Evolutionary conservation across 2,797 vertebrate species (phyloP).

Genomic region (Gymnopithys bicolor): DNA sequence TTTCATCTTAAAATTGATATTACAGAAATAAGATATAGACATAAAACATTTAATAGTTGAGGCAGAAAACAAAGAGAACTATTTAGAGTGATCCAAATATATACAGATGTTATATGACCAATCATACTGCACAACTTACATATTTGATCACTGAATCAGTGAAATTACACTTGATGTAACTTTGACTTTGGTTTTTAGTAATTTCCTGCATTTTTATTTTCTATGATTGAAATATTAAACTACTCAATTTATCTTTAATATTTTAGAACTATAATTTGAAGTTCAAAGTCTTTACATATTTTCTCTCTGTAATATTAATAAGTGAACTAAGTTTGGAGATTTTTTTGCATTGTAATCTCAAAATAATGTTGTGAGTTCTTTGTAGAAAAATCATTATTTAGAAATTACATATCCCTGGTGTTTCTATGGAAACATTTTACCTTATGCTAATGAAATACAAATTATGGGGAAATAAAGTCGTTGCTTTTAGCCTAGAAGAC

Average conservation of each 20-base stretch:
- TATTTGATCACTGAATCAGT: neutral
- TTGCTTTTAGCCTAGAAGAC: neutral
- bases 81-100: neutral
- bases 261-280: neutral
- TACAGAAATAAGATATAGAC: neutral
- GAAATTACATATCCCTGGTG: conserved; percentile 74
- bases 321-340: neutral
- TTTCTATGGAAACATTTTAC: conserved; percentile 80
- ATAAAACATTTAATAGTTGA: neutral
- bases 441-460: conserved; percentile 71
- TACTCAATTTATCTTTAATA: neutral
- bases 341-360: conserved; percentile 5
- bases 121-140: neutral
- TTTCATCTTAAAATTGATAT: neutral
- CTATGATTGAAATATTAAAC: neutral
- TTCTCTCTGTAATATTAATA: neutral
- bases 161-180: neutral
- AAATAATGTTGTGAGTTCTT: conserved; percentile 20
- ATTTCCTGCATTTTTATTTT: neutral
- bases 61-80: neutral
- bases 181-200: neutral
- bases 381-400: conserved; percentile 74
- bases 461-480: conserved; percentile 38
- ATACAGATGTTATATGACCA: neutral
- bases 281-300: neutral